Evolutionary conservation across 2,888 invertebrate genomes (phyloP), one percentile per base, ranked within the genome.

Genomic region (Ashinkailepas kermadecensis): DNA sequence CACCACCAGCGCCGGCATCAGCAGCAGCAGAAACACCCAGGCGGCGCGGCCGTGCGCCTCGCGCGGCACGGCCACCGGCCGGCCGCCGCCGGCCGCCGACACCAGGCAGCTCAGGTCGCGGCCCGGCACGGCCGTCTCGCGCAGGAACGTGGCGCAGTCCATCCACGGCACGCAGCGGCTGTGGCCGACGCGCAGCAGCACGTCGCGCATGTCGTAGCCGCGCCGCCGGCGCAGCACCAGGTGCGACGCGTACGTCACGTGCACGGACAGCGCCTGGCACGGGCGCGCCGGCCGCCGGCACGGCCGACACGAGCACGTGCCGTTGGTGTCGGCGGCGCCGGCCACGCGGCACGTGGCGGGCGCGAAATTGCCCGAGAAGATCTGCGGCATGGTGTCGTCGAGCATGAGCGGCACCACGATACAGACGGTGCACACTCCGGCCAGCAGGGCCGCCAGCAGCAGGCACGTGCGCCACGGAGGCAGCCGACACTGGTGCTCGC

Each of bases 51-150:
- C 74, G 74, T 56, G 74, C 54, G 13, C 15, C 74, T 74, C 56
- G 54, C 74, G 74, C 74, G 74, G 74, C 74, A 74, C 74, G 39
- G 74, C 74, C 74, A 39, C 13, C 18, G 74, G 23, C 10, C 74
- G 54, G 65, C 23, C 65, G 65, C 12, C 65, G n/a, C 18, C 70
- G 39, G 8, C 54, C 21, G 21, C 54, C 21, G 13, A 13, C 56
- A 74, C 74, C 54, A 74, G 56, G 21, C 74, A 74, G 74, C 54
- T 74, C 21, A 74, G 74, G 74, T 74, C 56, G 54, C 39, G 15
- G 56, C 74, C 74, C 21, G 56, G 18, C 54, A 74, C 9, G 15
- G 74, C 74, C 10, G 21, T 56, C 10, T 56, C 56, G 18, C 21
- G 18, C 18, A 56, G 56, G 56, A 74, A 74, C 74, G 54, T 54